Base-by-base conservation (phyloP, 2,797 vertebrate genomes). In the Bradypus variegatus region DNA sequence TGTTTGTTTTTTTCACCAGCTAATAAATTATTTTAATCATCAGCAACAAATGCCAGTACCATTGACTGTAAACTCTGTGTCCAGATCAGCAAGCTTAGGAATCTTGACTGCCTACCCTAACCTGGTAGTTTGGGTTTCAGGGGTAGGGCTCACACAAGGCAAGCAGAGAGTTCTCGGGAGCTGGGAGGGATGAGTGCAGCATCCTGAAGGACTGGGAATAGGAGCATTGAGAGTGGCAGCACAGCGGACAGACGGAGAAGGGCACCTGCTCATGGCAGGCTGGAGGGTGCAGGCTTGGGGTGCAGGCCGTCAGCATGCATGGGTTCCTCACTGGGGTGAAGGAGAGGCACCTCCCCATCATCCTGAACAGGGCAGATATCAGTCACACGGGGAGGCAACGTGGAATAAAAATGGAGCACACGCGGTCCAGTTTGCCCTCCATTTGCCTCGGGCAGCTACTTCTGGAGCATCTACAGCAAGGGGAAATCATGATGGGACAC, bases 41-140 rank as follows among this genome's bases (percentile, higher is more conserved):
- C 97, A 98, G 98, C 98, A 98, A 98, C 98, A 98, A 98, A 98
- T 96, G 97, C 92, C 94, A 94, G 96, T 80, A 90, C 96, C 93
- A 95, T 97, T 89, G 86, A 93, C 64, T 93, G 50, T 94, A 97
- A 96, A 96, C 97, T 97, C 79, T 95, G 96, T 96, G 91, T 95
- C 62, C 94, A 95, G 94, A 97, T 98, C 97, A 97, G 97, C 96
- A 97, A 96, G 97, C 96, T 97, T 97, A 95, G 94, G 12, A 1
- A 84, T 94, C 77, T 93, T 88, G 88, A 95, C 53, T 55, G 94
- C 95, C 75, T 55, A 19, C 12, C 50, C 14, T 55, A 6, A 16
- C 15, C 15, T 16, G 15, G 96, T 95, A 45, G 98, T 96, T 97
- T 81, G 96, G 95, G 48, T 79, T 95, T 94, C 95, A 91, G 78